Conservation (phyloP, 2,113 vertebrate genomes). For the Myrmecobius fasciatus region DNA sequence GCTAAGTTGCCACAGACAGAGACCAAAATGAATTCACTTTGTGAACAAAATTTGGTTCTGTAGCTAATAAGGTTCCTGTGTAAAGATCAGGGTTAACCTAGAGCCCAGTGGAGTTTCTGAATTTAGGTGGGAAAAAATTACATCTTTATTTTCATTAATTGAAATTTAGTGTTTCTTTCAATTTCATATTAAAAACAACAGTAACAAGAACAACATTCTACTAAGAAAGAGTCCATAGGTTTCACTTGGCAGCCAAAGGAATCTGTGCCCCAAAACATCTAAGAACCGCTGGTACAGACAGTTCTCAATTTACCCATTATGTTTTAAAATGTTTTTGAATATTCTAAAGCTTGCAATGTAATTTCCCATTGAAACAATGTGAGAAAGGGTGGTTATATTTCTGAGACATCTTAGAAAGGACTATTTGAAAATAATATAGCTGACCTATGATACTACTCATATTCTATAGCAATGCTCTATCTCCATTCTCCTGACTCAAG, state of each 20-base stretch:
- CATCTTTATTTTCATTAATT: not conserved
- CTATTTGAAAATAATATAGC: conserved; percentile 15
- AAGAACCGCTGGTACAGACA: not conserved
- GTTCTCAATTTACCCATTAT: conserved; percentile 18
- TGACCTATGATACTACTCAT: not conserved
- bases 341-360: not conserved
- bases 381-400: not conserved
- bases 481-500: not conserved
- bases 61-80: not conserved
- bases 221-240: not conserved
- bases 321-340: not conserved
- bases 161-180: not conserved
- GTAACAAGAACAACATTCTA: not conserved
- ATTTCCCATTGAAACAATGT: not conserved
- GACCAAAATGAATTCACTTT: conserved; percentile 7
- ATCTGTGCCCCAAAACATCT: not conserved
- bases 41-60: conserved; percentile 4
- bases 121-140: not conserved
- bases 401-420: conserved; percentile 18
- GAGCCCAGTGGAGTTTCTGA: not conserved
- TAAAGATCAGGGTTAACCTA: not conserved
- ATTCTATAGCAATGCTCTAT: not conserved
- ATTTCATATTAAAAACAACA: not conserved
- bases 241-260: not conserved
- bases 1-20: conserved; percentile 5